Base-by-base conservation (phyloP, 2,113 vertebrate genomes). In the Myrmophylax atrothorax region DNA sequence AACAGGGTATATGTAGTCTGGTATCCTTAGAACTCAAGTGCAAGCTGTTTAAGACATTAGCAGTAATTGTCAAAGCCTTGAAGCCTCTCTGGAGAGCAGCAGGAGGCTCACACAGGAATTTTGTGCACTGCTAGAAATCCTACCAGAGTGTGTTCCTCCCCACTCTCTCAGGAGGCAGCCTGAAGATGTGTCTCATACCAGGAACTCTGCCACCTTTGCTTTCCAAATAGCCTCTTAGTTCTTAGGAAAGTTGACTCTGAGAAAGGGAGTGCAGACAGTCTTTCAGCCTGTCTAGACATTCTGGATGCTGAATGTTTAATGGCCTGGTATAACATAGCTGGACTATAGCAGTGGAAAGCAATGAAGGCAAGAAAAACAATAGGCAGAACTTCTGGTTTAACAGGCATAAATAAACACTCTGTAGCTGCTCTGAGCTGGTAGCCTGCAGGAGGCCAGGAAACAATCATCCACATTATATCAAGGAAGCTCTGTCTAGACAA, bases 321-420 rank as follows among this genome's bases (percentile, higher is more conserved):
- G 64, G 47, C 42, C 68, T 87, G 23, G 76, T 89, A 38, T 63
- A 74, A 78, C 64, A 55, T 67, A 89, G 76, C 77, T 93, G 91
- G 59, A 70, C 73, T 93, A 26, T 7, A 87, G 86, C 73, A 84
- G 52, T 56, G 77, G 52, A 95, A 96, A 92, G 76, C 42, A 42
- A 72, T 70, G 86, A 74, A 96, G 89, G 64, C 50, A 94, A 76
- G 72, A 90, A 93, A 94, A 93, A 90, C 95, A 89, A 72, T 59
- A 93, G 76, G 90, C 94, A 96, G 92, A 94, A 90, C 68, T 93
- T 93, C 95, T 93, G 83, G 91, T 97, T 96, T 96, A 90, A 74
- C 91, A 94, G 76, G 86, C 76, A 53, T 79, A 93, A 86, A 81
- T 25, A 22, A 42, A 42, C 35, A 40, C 35, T 9, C 76, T 58